Conservation (phyloP, 2,113 vertebrate genomes). For the Polypterus bichir region DNA sequence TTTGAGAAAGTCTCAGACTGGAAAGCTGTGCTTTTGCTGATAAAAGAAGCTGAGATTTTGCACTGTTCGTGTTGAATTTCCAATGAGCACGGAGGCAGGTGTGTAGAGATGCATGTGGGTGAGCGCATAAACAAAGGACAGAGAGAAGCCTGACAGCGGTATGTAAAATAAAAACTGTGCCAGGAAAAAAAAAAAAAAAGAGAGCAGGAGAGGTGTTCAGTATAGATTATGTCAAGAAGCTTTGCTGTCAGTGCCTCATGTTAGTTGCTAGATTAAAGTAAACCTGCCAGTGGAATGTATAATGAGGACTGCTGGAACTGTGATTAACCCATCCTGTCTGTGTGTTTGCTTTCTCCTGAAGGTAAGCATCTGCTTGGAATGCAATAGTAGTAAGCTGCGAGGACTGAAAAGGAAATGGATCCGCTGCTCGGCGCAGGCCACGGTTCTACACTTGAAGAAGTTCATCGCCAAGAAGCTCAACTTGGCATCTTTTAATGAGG, state of each 20-base stretch:
- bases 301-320: neutral
- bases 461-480: conserved; percentile 99
- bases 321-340: neutral
- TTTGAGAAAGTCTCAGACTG: too few relatives aligned
- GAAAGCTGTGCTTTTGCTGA: too few relatives aligned
- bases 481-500: conserved; percentile 96
- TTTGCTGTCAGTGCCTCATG: neutral
- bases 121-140: too few relatives aligned
- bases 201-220: neutral
- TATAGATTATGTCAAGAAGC: conserved; percentile 6
- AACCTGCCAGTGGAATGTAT: neutral
- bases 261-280: neutral
- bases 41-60: too few relatives aligned
- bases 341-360: conserved; percentile 30
- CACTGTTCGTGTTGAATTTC: too few relatives aligned
- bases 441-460: conserved; percentile 95
- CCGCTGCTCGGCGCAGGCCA: conserved; percentile 94
- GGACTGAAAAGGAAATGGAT: conserved; percentile 96
- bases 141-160: too few relatives aligned
- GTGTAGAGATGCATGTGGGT: too few relatives aligned
- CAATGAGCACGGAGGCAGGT: too few relatives aligned
- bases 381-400: conserved; percentile 94
- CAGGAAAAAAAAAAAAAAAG: neutral
- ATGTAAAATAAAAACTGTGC: too few relatives aligned
- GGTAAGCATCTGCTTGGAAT: conserved; percentile 98